phyloP scores from a whole-genome alignment of 2,888 invertebrate genomes.

The Habrosyne pyritoides region DNA sequence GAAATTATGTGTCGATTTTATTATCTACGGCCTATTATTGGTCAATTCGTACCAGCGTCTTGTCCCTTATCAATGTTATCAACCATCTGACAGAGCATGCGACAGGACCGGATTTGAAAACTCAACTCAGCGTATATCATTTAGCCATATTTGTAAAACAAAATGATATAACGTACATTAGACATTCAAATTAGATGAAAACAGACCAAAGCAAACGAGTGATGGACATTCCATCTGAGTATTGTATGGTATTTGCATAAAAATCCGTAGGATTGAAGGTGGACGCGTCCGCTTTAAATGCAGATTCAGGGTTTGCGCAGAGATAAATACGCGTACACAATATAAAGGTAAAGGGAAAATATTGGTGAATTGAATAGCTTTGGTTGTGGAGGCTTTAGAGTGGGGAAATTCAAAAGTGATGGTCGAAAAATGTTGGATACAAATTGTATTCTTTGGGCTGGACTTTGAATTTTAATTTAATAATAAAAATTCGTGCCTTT shows the following conservation, averaged over 20 bases:
- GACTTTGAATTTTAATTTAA: no score
- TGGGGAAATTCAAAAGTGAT: slow-evolving; percentile 12
- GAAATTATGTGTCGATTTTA: not conserved
- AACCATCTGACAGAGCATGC: not conserved
- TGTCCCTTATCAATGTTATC: not conserved
- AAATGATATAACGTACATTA: slow-evolving; percentile 61
- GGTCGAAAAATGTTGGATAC: not conserved
- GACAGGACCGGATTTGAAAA: slow-evolving; percentile 9
- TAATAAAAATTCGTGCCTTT: no score
- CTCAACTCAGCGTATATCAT: slow-evolving; percentile 40
- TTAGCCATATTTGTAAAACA: slow-evolving; percentile 53
- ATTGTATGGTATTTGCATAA: slow-evolving; percentile 74
- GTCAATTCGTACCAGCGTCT: not conserved
- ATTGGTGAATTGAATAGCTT: slow-evolving; percentile 42
- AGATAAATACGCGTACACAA: slow-evolving; percentile 56
- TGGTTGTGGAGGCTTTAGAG: slow-evolving; percentile 21
- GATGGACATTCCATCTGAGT: slow-evolving; percentile 77
- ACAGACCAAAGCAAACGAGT: slow-evolving; percentile 58
- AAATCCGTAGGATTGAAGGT: slow-evolving; percentile 55
- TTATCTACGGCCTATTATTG: not conserved
- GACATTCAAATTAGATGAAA: slow-evolving; percentile 77
- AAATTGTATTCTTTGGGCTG: not conserved
- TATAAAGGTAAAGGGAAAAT: slow-evolving; percentile 18
- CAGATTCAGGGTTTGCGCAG: slow-evolving; percentile 64
- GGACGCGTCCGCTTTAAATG: slow-evolving; percentile 65